Evolutionary conservation across 2,113 vertebrate genomes (phyloP).

Genomic region (Chelonoidis abingdonii): DNA sequence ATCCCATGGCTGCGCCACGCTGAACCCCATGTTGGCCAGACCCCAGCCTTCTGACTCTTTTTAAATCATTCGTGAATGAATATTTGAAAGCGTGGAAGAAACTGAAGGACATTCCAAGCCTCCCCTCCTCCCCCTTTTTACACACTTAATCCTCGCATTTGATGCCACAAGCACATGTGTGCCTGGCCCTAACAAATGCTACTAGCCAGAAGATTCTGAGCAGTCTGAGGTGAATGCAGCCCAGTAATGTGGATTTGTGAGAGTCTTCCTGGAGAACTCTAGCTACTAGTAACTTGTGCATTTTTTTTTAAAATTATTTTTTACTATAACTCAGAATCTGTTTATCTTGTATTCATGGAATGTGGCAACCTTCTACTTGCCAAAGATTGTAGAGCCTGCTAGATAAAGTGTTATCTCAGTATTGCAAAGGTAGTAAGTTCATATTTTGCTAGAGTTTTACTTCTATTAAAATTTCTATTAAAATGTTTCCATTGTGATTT

Average conservation of each 20-base stretch:
- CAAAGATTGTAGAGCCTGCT: not conserved
- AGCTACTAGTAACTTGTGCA: not conserved
- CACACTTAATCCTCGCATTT: not conserved
- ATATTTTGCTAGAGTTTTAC: not conserved
- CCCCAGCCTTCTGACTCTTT: not conserved
- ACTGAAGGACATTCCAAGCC: not conserved
- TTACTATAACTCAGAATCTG: not conserved
- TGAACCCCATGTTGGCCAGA: too few relatives aligned
- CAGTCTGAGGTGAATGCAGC: not conserved
- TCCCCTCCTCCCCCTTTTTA: not conserved
- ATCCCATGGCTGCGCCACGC: too few relatives aligned
- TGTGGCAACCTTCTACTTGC: not conserved
- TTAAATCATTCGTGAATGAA: not conserved
- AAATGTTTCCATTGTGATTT: not conserved
- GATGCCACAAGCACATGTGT: not conserved
- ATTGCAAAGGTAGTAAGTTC: not conserved
- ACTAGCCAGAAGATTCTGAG: not conserved
- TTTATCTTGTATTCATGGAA: not conserved
- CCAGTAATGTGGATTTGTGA: not conserved
- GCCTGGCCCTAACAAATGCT: not conserved
- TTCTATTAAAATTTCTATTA: not conserved
- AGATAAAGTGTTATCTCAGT: not conserved
- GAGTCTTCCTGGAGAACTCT: not conserved
- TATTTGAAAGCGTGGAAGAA: not conserved
- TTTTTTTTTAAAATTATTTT: fast-evolving